Evolutionary conservation across 2,888 invertebrate species (phyloP).

Genomic region (Drosophila antonietae): DNA sequence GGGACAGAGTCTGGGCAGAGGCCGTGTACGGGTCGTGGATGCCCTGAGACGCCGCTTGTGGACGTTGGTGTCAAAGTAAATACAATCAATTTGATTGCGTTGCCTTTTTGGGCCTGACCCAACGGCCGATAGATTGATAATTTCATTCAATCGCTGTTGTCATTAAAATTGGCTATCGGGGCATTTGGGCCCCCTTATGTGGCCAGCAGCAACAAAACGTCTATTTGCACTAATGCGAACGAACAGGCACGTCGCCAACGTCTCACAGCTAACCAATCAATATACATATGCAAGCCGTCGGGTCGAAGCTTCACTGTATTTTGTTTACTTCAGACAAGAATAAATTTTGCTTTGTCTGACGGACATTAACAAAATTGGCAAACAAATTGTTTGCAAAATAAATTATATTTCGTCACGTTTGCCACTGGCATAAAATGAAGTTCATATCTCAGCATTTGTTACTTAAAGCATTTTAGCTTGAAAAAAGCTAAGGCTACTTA

Average conservation of each 20-base stretch:
- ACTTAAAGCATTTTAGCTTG: neutral
- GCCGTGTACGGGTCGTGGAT: slow-evolving; percentile 4
- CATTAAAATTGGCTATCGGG: slow-evolving; percentile 67
- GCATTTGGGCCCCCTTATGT: slow-evolving; percentile 14
- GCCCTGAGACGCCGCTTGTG: slow-evolving; percentile 22
- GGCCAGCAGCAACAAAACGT: slow-evolving; percentile 39
- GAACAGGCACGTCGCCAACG: slow-evolving; percentile 44
- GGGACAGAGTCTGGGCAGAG: slow-evolving; percentile 17
- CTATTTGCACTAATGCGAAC: slow-evolving; percentile 33
- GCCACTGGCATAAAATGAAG: neutral
- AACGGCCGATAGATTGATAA: slow-evolving; percentile 70
- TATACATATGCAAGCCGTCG: slow-evolving; percentile 21
- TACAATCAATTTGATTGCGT: slow-evolving; percentile 78
- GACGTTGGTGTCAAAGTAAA: slow-evolving; percentile 73
- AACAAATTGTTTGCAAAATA: slow-evolving; percentile 8
- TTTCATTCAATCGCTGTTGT: slow-evolving; percentile 74
- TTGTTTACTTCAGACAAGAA: slow-evolving; percentile 5
- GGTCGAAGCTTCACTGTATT: slow-evolving; percentile 4
- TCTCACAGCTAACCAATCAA: slow-evolving; percentile 5
- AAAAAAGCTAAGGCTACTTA: neutral
- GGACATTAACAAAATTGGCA: slow-evolving; percentile 12
- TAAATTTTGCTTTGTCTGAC: slow-evolving; percentile 5
- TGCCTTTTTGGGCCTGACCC: slow-evolving; percentile 56
- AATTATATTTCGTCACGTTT: slow-evolving; percentile 53
- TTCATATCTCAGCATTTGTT: slow-evolving; percentile 2